A percentile compares a stretch with the other conserved stretches of the same genome.
Conservation (phyloP, 2,888 invertebrate species). For the Hydriomena furcata region DNA sequence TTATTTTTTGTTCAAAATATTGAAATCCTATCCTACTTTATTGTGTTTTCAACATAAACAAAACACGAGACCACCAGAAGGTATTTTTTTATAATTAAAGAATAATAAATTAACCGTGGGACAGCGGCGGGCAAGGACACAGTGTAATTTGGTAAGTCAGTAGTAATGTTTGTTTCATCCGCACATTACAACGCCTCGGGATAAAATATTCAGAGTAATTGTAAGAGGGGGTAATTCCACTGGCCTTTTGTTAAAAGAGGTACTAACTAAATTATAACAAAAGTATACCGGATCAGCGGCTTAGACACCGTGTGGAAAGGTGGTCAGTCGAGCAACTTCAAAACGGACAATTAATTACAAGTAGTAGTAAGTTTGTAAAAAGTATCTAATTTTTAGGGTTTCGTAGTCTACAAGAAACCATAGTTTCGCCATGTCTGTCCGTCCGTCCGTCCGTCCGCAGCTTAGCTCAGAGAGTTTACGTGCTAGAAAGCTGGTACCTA, state of each 20-base stretch:
- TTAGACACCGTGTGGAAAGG: background rate
- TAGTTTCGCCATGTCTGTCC: no score
- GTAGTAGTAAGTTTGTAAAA: no score
- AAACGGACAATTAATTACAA: background rate
- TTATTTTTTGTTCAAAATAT: no score
- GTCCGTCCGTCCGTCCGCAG: no score
- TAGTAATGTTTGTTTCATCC: background rate
- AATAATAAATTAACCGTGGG: constrained; percentile 5
- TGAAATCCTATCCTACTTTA: no score
- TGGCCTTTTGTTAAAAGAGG: constrained; percentile 8
- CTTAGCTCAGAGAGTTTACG: no score
- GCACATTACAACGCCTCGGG: constrained; percentile 9
- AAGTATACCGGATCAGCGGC: constrained; percentile 23
- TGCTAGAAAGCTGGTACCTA: no score
- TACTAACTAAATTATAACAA: constrained; percentile 19
- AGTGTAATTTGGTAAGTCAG: constrained; percentile 4
- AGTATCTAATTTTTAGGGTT: no score
- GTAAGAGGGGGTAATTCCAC: constrained; percentile 19
- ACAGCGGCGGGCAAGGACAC: background rate
- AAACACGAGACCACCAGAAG: background rate
- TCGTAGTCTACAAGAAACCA: no score
- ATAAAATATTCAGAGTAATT: constrained; percentile 25
- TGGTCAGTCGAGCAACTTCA: background rate
- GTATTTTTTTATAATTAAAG: constrained; percentile 8
- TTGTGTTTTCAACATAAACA: background rate